Conservation (phyloP, 2,113 vertebrate genomes). For the Pteropus alecto region DNA sequence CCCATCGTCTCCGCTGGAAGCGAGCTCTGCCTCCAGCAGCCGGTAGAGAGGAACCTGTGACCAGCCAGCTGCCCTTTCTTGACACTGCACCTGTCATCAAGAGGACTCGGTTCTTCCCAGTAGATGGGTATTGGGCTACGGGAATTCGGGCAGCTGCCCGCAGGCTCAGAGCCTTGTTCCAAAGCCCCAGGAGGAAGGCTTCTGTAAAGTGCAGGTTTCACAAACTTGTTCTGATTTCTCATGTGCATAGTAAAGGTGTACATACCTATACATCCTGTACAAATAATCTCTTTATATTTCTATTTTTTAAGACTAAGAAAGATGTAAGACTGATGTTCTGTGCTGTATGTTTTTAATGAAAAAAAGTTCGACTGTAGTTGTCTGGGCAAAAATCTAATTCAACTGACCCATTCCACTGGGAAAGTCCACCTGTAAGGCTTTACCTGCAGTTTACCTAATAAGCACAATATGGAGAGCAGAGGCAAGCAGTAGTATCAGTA, state of each 20-base stretch:
- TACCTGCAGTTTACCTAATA: conserved; percentile 87
- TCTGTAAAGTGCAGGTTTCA: conserved; percentile 84
- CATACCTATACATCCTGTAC: conserved; percentile 78
- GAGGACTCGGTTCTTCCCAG: not conserved
- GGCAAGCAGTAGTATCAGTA: not conserved
- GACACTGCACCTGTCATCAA: not conserved
- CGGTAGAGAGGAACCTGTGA: conserved; percentile 92
- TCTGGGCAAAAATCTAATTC: conserved; percentile 84
- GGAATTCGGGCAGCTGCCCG: not conserved
- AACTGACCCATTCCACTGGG: conserved; percentile 83
- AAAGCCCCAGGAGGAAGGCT: conserved; percentile 62
- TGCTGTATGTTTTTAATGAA: conserved; percentile 86
- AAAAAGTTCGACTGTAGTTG: conserved; percentile 84
- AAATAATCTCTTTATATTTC: conserved; percentile 85
- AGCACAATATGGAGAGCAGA: conserved; percentile 87
- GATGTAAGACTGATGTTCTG: conserved; percentile 85
- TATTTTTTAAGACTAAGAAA: conserved; percentile 95
- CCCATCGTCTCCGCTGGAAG: conserved; percentile 97
- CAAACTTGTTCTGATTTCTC: conserved; percentile 86
- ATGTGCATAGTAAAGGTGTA: conserved; percentile 90
- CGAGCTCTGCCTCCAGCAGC: conserved; percentile 96
- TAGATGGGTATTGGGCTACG: rapidly evolving
- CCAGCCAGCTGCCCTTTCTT: not conserved
- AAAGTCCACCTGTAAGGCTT: conserved; percentile 85
- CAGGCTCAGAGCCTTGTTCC: not conserved